Percentiles rank a stretch among this genome's conserved stretches.
These are phyloP conservation scores for Diloba caeruleocephala DNA, from an alignment of 2,888 invertebrate genomes.

Conservation along the genomic window DNA sequence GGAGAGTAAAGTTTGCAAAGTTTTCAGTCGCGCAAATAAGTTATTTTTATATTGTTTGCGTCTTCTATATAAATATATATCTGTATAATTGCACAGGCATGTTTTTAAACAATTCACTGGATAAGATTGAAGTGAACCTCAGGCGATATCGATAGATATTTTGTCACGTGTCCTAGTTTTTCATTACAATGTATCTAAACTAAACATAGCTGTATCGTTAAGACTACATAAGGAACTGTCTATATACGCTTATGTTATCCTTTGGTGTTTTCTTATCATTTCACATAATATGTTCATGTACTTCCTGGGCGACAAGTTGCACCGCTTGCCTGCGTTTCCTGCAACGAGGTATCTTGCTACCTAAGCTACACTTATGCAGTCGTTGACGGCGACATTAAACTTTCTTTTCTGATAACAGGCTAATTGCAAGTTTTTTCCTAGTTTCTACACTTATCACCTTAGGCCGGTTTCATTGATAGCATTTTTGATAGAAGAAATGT, in stretches of 20 bases:
- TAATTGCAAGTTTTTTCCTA: constrained; percentile 51
- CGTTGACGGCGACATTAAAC: constrained; percentile 61
- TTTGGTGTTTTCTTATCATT: constrained; percentile 60
- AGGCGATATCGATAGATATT: constrained; percentile 54
- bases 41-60: constrained; percentile 52
- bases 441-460: constrained; percentile 45
- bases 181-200: constrained; percentile 40
- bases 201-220: constrained; percentile 42
- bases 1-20: constrained; percentile 54
- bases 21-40: constrained; percentile 56
- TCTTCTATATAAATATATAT: constrained; percentile 53
- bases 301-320: constrained; percentile 69
- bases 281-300: constrained; percentile 54
- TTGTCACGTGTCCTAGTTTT: constrained; percentile 48
- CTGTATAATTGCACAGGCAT: constrained; percentile 42
- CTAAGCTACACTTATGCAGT: constrained; percentile 55
- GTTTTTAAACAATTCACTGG: constrained; percentile 55
- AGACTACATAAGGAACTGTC: constrained; percentile 32
- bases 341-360: constrained; percentile 56
- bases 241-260: constrained; percentile 23
- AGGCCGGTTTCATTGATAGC: constrained; percentile 25
- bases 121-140: constrained; percentile 65
- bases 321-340: constrained; percentile 67
- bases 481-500: constrained; percentile 16
- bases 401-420: constrained; percentile 65